These are phyloP conservation scores for Bujurquina vittata DNA, from an alignment of 2,113 vertebrate species.

Conservation along the genomic window DNA sequence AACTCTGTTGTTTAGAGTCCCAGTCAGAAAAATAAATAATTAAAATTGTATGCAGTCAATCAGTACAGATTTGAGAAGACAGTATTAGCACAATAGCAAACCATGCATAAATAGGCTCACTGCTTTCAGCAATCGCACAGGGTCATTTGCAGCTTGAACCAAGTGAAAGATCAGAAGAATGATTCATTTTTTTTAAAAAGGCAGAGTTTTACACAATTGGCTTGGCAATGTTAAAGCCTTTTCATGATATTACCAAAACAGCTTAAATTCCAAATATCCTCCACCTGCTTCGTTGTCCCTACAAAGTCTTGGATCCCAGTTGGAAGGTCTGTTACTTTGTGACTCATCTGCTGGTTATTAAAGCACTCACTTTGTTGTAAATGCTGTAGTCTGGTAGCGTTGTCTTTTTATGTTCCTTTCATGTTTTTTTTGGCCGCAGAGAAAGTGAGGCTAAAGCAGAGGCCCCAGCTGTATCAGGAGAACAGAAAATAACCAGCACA, in stretches of 20 bases:
- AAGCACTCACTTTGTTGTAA: constrained; percentile 64
- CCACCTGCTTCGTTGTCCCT: constrained; percentile 59
- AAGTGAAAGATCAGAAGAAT: not conserved
- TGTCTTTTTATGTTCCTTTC: constrained; percentile 69
- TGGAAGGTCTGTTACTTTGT: constrained; percentile 48
- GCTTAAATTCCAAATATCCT: constrained; percentile 35
- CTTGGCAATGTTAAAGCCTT: constrained; percentile 2
- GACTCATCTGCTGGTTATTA: constrained; percentile 78
- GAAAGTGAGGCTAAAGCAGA: constrained; percentile 65
- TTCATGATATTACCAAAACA: constrained; percentile 30
- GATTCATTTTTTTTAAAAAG: not conserved
- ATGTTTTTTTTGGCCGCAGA: constrained; percentile 64
- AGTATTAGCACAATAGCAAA: not conserved
- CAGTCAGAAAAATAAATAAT: not conserved
- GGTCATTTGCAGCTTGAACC: not conserved
- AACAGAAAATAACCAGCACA: constrained; percentile 34
- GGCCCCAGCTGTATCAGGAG: constrained; percentile 36
- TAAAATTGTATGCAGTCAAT: not conserved
- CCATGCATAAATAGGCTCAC: not conserved
- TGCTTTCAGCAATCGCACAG: not conserved
- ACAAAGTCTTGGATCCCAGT: constrained; percentile 1
- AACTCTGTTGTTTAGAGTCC: not conserved
- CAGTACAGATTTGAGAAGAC: not conserved
- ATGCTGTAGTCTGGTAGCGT: constrained; percentile 73
- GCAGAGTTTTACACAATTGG: not conserved